Evolutionary conservation across 2,888 invertebrate species (phyloP).

Genomic region (Platycheirus rosarum): DNA sequence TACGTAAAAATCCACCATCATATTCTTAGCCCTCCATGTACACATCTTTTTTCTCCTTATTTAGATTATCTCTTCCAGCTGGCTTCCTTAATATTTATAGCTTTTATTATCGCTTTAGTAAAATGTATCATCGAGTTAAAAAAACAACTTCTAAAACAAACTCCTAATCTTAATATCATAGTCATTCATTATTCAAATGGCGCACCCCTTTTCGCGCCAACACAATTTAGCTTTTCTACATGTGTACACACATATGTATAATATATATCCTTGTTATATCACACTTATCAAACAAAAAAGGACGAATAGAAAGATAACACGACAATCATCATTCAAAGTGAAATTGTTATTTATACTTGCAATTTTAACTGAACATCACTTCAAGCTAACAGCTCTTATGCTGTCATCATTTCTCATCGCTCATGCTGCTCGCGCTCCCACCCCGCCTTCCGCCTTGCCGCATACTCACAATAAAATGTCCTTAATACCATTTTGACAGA

Average conservation of each 20-base stretch:
- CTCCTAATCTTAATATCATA: background rate
- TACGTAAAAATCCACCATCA: too few relatives aligned
- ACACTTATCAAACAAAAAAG: conserved; percentile 31
- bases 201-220: conserved; percentile 9
- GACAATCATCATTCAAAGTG: conserved; percentile 56
- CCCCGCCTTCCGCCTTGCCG: too few relatives aligned
- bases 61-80: too few relatives aligned
- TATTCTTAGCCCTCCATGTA: too few relatives aligned
- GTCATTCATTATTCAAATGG: background rate
- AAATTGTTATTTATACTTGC: conserved; percentile 56
- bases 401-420: conserved; percentile 62
- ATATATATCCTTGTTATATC: conserved; percentile 1
- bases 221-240: too few relatives aligned
- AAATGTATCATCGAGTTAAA: background rate
- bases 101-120: too few relatives aligned
- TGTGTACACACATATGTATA: background rate
- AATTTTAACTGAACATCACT: conserved; percentile 52
- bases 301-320: conserved; percentile 24
- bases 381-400: conserved; percentile 57
- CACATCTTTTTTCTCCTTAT: too few relatives aligned
- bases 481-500: conserved; percentile 62
- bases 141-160: background rate
- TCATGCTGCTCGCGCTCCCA: conserved; percentile 10
- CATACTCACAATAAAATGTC: conserved; percentile 54
- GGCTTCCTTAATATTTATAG: too few relatives aligned